A percentile compares a stretch with the other conserved stretches of the same genome.
Conservation (phyloP, 2,797 vertebrate species). For the Toxotes lorentzi region DNA sequence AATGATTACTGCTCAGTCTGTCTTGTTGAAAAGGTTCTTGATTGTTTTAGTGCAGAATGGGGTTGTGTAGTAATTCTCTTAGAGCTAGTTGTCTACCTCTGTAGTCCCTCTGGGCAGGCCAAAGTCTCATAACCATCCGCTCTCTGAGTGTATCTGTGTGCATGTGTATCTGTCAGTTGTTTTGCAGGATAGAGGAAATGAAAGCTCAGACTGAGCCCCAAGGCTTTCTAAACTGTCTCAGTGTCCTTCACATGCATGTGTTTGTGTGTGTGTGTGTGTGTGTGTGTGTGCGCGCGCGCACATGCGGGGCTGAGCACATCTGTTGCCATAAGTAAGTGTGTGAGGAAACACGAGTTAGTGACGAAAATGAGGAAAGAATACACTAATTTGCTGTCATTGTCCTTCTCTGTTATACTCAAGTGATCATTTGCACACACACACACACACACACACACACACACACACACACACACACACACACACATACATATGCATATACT, state of each 20-base stretch:
- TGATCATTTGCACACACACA: neutral
- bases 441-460: neutral
- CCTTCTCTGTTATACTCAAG: neutral
- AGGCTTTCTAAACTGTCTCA: conserved; percentile 74
- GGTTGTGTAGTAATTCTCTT: conserved; percentile 47
- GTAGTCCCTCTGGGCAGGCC: conserved; percentile 58
- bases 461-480: neutral
- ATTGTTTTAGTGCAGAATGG: conserved; percentile 24
- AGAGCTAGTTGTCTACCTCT: conserved; percentile 48
- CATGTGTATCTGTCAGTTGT: conserved; percentile 60
- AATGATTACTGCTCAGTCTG: conserved; percentile 10
- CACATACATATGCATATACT: neutral
- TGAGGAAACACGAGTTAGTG: conserved; percentile 46
- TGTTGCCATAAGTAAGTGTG: conserved; percentile 50
- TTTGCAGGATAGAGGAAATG: conserved; percentile 83
- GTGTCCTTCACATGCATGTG: conserved; percentile 58
- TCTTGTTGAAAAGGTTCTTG: conserved; percentile 7
- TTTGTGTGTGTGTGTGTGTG: conserved; percentile 28
- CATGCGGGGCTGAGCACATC: conserved; percentile 34
- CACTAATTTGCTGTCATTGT: conserved; percentile 10
- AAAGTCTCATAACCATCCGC: conserved; percentile 63
- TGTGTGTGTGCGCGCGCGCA: conserved; percentile 13
- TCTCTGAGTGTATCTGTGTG: conserved; percentile 36
- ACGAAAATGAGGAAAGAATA: conserved; percentile 1
- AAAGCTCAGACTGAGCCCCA: conserved; percentile 81